Percentiles rank a stretch among this genome's conserved stretches.
These are phyloP conservation scores for Amphipyra berbera DNA, from an alignment of 2,888 invertebrate species.

Conservation along the genomic window DNA sequence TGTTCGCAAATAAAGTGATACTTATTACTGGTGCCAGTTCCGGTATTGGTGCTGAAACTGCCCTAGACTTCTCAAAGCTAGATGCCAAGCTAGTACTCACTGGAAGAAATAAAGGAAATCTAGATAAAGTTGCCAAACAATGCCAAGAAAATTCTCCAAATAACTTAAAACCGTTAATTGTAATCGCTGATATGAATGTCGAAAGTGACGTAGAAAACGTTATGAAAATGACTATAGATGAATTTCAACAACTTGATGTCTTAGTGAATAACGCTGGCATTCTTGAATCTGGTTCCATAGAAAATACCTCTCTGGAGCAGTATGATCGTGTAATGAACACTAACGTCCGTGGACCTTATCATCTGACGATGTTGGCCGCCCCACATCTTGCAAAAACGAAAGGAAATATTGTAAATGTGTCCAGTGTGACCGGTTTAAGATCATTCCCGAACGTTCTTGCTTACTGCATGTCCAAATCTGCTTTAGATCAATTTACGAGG, in stretches of 20 bases:
- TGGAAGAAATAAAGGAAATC: conserved; percentile 92
- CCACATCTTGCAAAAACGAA: conserved; percentile 94
- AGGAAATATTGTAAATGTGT: conserved; percentile 97
- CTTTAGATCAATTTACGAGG: conserved; percentile 97
- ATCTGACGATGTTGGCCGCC: conserved; percentile 95
- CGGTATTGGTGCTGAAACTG: conserved; percentile 93
- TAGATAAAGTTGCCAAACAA: conserved; percentile 90
- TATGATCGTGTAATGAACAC: conserved; percentile 96
- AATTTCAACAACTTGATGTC: conserved; percentile 93
- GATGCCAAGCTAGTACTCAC: conserved; percentile 91
- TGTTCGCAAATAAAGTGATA: conserved; percentile 90
- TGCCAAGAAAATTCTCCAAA: conserved; percentile 84
- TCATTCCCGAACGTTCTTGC: conserved; percentile 97
- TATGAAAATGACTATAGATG: conserved; percentile 91
- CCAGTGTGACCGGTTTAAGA: conserved; percentile 96
- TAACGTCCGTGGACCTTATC: conserved; percentile 94
- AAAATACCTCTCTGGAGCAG: conserved; percentile 94
- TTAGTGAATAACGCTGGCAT: conserved; percentile 97
- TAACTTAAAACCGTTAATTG: conserved; percentile 84
- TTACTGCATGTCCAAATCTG: conserved; percentile 97
- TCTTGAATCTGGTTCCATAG: conserved; percentile 94
- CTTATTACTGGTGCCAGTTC: conserved; percentile 93
- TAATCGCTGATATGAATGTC: conserved; percentile 92
- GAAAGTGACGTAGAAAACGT: conserved; percentile 92
- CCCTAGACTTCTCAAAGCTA: conserved; percentile 91